A percentile compares a stretch with the other conserved stretches of the same genome.
Evolutionary conservation across 2,113 vertebrate genomes (phyloP).

Genomic region (Catagonus wagneri): DNA sequence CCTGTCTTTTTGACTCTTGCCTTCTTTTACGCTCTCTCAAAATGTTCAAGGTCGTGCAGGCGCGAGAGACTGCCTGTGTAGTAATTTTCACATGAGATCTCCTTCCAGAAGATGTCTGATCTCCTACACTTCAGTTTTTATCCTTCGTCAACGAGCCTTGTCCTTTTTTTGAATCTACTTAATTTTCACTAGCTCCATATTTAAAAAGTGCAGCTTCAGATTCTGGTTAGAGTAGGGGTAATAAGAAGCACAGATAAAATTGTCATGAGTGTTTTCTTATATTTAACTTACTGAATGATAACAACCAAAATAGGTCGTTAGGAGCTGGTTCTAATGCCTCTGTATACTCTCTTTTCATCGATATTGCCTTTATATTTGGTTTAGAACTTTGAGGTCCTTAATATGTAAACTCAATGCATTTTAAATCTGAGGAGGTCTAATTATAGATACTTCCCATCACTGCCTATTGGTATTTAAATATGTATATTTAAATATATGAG

Average conservation of each 20-base stretch:
- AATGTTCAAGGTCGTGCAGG: not conserved
- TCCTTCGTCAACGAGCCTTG: not conserved
- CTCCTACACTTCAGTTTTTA: not conserved
- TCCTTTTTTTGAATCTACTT: not conserved
- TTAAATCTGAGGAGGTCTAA: slow-evolving; percentile 34
- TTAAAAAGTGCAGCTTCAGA: not conserved
- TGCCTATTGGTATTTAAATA: not conserved
- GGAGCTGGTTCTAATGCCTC: not conserved
- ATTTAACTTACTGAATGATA: not conserved
- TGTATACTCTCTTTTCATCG: not conserved
- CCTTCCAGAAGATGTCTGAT: not conserved
- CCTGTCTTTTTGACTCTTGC: not conserved
- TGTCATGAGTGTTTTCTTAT: not conserved
- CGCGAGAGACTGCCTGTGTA: accelerated
- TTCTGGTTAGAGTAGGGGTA: not conserved
- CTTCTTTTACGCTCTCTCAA: not conserved
- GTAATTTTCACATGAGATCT: too few species aligned
- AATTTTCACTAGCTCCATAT: not conserved
- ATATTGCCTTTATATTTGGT: not conserved
- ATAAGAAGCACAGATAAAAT: not conserved
- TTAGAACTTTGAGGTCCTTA: slow-evolving; percentile 7
- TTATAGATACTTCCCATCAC: not conserved
- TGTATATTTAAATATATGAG: not conserved
- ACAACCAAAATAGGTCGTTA: not conserved
- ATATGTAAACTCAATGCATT: slow-evolving; percentile 19